Percentiles rank a stretch among this genome's conserved stretches.
phyloP scores from a whole-genome alignment of 2,888 invertebrate species.

The Diadegma fenestrale region DNA sequence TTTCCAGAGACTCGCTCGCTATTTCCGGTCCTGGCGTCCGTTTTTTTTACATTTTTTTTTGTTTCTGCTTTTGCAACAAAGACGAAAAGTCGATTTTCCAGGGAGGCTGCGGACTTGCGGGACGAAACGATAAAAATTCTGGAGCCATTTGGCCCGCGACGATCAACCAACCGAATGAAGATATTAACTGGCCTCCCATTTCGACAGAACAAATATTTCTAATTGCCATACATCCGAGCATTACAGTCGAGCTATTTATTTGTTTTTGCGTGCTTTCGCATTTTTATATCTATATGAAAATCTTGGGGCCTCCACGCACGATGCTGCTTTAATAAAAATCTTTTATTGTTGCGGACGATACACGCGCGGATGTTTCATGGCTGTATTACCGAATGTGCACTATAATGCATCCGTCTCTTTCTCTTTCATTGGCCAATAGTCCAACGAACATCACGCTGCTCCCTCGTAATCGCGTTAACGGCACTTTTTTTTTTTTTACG shows the following conservation, averaged over 20 bases:
- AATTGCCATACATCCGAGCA: constrained; percentile 74
- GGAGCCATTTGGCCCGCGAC: constrained; percentile 39
- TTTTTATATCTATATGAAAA: constrained; percentile 37
- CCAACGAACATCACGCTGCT: constrained; percentile 53
- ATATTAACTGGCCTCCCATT: constrained; percentile 76
- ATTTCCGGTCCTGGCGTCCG: neutral
- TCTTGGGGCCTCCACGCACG: constrained; percentile 29
- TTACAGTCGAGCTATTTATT: neutral
- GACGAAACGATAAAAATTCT: constrained; percentile 73
- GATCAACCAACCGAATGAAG: constrained; percentile 74
- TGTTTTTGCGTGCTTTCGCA: neutral
- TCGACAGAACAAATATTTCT: constrained; percentile 79
- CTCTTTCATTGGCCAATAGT: constrained; percentile 36
- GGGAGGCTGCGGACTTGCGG: neutral
- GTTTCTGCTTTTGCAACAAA: constrained; percentile 26
- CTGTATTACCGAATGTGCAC: constrained; percentile 25
- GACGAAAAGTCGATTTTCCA: neutral
- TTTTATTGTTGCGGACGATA: constrained; percentile 76
- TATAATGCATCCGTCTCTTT: neutral
- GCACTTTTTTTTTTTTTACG: constrained; percentile 51
- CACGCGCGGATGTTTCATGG: constrained; percentile 47
- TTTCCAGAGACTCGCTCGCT: neutral
- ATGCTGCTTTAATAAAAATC: constrained; percentile 77
- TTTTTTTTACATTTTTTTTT: too few species aligned
- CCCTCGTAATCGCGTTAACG: constrained; percentile 66